phyloP scores from a whole-genome alignment of 1,140 invertebrate genomes.

The Microplitis mediator region DNA sequence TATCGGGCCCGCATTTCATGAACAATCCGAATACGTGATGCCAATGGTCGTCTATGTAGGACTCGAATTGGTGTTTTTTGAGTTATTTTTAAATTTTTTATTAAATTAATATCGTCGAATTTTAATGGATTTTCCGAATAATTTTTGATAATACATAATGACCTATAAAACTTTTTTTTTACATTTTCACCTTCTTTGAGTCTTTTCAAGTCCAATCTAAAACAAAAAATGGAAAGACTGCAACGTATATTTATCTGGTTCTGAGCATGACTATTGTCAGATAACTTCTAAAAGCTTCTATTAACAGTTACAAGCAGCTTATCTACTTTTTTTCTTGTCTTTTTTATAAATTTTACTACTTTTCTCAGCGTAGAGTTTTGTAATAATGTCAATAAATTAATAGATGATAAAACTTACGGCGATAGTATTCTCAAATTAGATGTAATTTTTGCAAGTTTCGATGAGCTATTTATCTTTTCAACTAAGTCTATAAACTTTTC shows the following conservation, averaged over 20 bases:
- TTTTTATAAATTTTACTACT: background rate
- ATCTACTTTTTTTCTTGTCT: no score
- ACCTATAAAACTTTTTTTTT: constrained; percentile 84
- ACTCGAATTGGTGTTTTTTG: constrained; percentile 87
- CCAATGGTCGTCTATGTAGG: constrained; percentile 78
- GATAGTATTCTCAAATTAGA: constrained; percentile 70
- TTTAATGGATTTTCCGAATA: constrained; percentile 49
- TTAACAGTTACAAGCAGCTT: no score
- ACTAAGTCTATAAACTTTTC: constrained; percentile 66
- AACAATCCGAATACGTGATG: constrained; percentile 69
- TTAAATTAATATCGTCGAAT: constrained; percentile 63
- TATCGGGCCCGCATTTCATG: constrained; percentile 65
- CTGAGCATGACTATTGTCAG: no score
- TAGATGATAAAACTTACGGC: constrained; percentile 58
- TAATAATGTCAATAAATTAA: background rate
- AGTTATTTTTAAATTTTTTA: constrained; percentile 66
- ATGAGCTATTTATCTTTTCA: constrained; percentile 67
- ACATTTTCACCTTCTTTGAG: constrained; percentile 87
- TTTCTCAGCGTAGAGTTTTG: constrained; percentile 13
- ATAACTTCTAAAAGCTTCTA: no score
- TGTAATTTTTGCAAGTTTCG: constrained; percentile 67
- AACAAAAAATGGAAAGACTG: constrained; percentile 36
- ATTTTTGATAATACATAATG: constrained; percentile 71
- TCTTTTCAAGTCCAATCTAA: constrained; percentile 70
- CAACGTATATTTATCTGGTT: no score